These are phyloP conservation scores for Sebastes hubbsi DNA, from an alignment of 2,797 vertebrate genomes.

Conservation along the genomic window DNA sequence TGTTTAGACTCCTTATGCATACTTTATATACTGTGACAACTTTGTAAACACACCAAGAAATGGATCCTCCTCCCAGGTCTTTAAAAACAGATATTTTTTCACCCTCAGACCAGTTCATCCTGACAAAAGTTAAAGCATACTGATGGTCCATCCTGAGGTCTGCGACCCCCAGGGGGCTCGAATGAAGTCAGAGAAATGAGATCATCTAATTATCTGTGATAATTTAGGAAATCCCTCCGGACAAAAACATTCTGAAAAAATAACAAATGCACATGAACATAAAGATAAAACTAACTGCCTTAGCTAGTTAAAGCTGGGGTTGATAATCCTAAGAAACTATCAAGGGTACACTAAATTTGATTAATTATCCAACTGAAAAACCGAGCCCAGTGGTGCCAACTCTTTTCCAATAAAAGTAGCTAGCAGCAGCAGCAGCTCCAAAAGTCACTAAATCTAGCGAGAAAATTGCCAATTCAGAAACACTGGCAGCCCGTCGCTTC, in stretches of 20 bases:
- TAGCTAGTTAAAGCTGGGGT: background rate
- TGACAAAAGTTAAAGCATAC: conserved; percentile 40
- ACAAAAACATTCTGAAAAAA: conserved; percentile 26
- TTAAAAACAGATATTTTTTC: conserved; percentile 13
- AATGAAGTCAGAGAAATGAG: conserved; percentile 28
- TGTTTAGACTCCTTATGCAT: background rate
- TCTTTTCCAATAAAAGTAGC: too few relatives aligned
- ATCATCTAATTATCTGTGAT: conserved; percentile 47
- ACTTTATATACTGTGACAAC: background rate
- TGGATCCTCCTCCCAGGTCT: background rate
- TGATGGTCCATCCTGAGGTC: conserved; percentile 22
- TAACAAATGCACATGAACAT: background rate
- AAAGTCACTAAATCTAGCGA: too few relatives aligned
- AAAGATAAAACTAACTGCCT: background rate
- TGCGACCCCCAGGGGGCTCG: conserved; percentile 8
- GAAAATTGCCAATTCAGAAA: too few relatives aligned
- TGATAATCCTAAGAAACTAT: too few relatives aligned
- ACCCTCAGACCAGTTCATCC: background rate
- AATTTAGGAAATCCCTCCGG: conserved; percentile 37
- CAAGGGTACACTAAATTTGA: too few relatives aligned
- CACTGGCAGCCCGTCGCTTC: too few relatives aligned
- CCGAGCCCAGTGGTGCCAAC: too few relatives aligned
- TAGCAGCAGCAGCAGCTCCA: too few relatives aligned
- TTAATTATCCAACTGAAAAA: too few relatives aligned
- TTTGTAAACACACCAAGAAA: conserved; percentile 20